Percentiles rank a stretch among this genome's conserved stretches.
Conservation (phyloP, 2,888 invertebrate genomes). For the Hemaris fuciformis region DNA sequence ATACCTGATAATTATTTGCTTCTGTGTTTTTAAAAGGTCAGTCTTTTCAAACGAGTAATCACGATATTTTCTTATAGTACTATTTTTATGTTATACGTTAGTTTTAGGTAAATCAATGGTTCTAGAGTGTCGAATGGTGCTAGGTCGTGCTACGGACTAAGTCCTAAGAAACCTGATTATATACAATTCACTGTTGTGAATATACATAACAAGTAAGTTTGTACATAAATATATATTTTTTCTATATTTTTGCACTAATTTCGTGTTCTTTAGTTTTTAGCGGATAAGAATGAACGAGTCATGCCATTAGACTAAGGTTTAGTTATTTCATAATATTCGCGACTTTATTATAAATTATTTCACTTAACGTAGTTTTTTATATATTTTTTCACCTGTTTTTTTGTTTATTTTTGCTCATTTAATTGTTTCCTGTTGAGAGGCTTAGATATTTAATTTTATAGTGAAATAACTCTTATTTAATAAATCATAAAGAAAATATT, state of each 20-base stretch:
- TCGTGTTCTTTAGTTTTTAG: slow-evolving; percentile 47
- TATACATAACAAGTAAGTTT: slow-evolving; percentile 20
- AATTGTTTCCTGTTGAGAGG: not conserved
- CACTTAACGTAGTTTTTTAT: not conserved
- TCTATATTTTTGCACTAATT: slow-evolving; percentile 43
- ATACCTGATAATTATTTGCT: slow-evolving; percentile 40
- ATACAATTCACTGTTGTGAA: slow-evolving; percentile 66
- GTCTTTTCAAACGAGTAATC: slow-evolving; percentile 25
- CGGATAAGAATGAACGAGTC: slow-evolving; percentile 68
- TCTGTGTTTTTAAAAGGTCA: slow-evolving; percentile 39
- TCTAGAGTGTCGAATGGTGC: slow-evolving; percentile 66
- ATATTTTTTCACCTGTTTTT: not conserved
- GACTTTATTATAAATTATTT: slow-evolving; percentile 8
- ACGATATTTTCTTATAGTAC: not conserved
- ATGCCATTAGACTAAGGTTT: slow-evolving; percentile 64
- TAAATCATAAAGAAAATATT: no score
- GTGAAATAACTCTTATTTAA: not conserved
- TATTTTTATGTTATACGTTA: slow-evolving; percentile 12
- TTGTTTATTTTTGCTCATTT: not conserved
- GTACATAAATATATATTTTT: not conserved
- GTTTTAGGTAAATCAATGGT: slow-evolving; percentile 23
- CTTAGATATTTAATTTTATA: not conserved
- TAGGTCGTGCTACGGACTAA: slow-evolving; percentile 75
- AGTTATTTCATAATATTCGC: slow-evolving; percentile 6
- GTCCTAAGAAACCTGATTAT: slow-evolving; percentile 68